phyloP scores from a whole-genome alignment of 2,888 invertebrate genomes.

The Pammene aurita region DNA sequence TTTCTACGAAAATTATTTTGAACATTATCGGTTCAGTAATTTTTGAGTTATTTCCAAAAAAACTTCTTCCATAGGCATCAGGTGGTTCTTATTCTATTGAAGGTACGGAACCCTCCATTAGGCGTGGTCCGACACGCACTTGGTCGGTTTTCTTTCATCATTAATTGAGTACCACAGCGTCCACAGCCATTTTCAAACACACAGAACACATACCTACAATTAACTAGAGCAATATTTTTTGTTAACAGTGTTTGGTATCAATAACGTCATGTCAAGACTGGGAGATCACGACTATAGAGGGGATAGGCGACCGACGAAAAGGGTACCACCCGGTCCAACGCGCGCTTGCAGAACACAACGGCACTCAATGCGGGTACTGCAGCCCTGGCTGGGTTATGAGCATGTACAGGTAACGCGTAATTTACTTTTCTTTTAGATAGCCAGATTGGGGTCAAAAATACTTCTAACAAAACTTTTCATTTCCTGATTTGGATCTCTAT shows the following conservation, averaged over 20 bases:
- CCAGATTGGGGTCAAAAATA: no score
- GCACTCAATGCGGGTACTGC: slow-evolving; percentile 88
- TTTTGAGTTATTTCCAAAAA: no score
- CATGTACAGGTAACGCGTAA: slow-evolving; percentile 61
- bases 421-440: background rate
- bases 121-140: no score
- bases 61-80: no score
- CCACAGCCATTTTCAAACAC: background rate
- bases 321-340: slow-evolving; percentile 86
- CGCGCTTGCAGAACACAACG: slow-evolving; percentile 83
- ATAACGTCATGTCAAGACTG: slow-evolving; percentile 83
- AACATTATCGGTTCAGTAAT: no score
- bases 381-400: slow-evolving; percentile 67
- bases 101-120: no score
- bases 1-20: no score
- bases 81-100: no score
- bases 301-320: slow-evolving; percentile 83
- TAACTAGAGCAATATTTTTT: background rate
- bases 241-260: slow-evolving; percentile 76
- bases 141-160: no score
- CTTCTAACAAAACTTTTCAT: no score
- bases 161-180: background rate
- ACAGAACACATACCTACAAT: background rate
- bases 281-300: slow-evolving; percentile 88
- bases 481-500: no score